Base-by-base conservation (phyloP, 2,888 invertebrate species). In the Heteropelma amictum region DNA sequence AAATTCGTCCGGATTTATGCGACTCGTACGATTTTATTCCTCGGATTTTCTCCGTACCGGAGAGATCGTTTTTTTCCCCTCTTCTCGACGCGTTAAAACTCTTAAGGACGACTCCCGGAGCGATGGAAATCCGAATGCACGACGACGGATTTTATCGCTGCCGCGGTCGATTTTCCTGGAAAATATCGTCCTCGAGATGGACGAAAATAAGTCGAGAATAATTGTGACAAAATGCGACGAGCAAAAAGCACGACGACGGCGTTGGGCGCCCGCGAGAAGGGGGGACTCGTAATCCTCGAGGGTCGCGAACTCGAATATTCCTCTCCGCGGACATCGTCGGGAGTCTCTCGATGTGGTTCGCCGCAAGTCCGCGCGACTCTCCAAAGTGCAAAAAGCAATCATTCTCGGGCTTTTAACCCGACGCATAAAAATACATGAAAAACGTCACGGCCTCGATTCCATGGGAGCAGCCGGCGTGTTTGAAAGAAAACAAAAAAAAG, bases 41-140 rank as follows among this genome's bases (percentile, higher is more conserved):
- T n/a, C n/a, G n/a, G n/a, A n/a, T n/a, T n/a, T n/a, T n/a, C n/a
- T n/a, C n/a, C n/a, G n/a, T n/a, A n/a, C n/a, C n/a, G n/a, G n/a
- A n/a, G n/a, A n/a, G n/a, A n/a, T n/a, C n/a, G n/a, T n/a, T n/a
- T n/a, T n/a, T n/a, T n/a, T n/a, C n/a, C n/a, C n/a, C n/a, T n/a
- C n/a, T n/a, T n/a, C n/a, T n/a, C n/a, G n/a, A n/a, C n/a, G n/a
- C n/a, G n/a, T n/a, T n/a, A n/a, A n/a, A n/a, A n/a, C n/a, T n/a
- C n/a, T n/a, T n/a, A n/a, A n/a, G n/a, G n/a, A n/a, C n/a, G n/a
- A n/a, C n/a, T n/a, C n/a, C n/a, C n/a, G n/a, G n/a, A n/a, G n/a
- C 58, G 60, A 23, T n/a, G 71, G 51, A 76, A 77, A 77, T 77
- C 72, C 67, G 69, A 51, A 72, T 60, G 67, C 72, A 77, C 63